A percentile compares a stretch with the other conserved stretches of the same genome.
Evolutionary conservation across 2,113 vertebrate genomes (phyloP).

Genomic region (Phoenicopterus ruber): DNA sequence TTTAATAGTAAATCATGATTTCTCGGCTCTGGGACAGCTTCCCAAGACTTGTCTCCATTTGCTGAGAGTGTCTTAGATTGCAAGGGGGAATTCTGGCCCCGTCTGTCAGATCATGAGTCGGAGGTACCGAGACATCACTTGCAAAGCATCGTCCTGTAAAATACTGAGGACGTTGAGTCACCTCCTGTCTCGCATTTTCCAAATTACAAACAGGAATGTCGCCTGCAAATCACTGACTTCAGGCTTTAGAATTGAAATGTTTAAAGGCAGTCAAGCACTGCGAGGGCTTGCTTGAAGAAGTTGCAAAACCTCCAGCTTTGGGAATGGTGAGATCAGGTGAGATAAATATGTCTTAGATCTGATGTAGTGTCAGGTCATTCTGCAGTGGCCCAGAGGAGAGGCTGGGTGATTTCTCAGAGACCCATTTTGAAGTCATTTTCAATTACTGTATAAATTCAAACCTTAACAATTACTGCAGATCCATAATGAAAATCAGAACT

Average conservation of each 20-base stretch:
- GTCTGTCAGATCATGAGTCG: background rate
- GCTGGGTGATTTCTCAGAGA: background rate
- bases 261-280: background rate
- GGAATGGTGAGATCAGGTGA: background rate
- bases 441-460: background rate
- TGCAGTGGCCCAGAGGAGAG: background rate
- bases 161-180: background rate
- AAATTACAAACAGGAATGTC: background rate
- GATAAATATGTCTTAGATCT: background rate
- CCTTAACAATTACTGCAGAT: background rate
- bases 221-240: background rate
- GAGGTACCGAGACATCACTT: background rate
- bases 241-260: background rate
- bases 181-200: background rate
- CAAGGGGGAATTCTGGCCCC: background rate
- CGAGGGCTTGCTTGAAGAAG: background rate
- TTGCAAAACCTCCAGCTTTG: background rate
- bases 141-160: background rate
- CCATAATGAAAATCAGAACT: background rate
- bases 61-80: background rate
- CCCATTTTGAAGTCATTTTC: background rate
- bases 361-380: background rate
- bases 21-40: background rate
- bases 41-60: background rate
- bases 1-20: background rate